Conservation (phyloP, 92 coral and sea anemone species). For the Isaurus tuberculatus region DNA sequence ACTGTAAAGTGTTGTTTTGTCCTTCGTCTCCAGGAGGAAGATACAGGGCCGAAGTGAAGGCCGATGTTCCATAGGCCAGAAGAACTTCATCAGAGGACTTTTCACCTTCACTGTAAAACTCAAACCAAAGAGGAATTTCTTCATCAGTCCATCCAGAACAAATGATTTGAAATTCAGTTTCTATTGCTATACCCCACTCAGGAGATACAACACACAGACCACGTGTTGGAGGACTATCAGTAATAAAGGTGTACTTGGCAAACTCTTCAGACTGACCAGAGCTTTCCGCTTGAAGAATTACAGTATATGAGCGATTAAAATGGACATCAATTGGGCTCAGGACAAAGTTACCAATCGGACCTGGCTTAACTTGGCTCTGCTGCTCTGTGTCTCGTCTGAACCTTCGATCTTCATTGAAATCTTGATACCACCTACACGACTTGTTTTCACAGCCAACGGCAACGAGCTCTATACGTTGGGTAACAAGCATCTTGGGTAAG, state of each 20-base stretch:
- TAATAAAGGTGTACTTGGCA: conserved; percentile 24
- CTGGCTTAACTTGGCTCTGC: background rate
- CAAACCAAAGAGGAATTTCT: conserved; percentile 35
- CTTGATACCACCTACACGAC: conserved; percentile 29
- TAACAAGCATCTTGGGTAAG: background rate
- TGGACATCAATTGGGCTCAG: conserved; percentile 3
- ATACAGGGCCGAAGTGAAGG: conserved; percentile 1
- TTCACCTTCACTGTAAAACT: conserved; percentile 26
- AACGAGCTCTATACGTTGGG: conserved; percentile 9
- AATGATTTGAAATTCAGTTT: conserved; percentile 24
- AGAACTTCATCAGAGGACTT: background rate
- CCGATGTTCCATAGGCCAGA: conserved; percentile 25
- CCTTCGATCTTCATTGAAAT: background rate
- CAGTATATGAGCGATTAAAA: conserved; percentile 15
- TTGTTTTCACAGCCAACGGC: conserved; percentile 35
- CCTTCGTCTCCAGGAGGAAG: conserved; percentile 36
- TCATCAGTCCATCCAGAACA: conserved; percentile 34
- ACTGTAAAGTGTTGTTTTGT: background rate
- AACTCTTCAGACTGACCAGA: conserved; percentile 12
- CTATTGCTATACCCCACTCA: conserved; percentile 25
- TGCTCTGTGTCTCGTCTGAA: background rate
- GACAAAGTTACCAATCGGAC: conserved; percentile 24
- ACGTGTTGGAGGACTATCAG: conserved; percentile 11
- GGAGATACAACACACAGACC: conserved; percentile 18
- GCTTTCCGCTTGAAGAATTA: background rate